Evolutionary conservation across 2,888 invertebrate species (phyloP).

Genomic region (Heliconius aoede): DNA sequence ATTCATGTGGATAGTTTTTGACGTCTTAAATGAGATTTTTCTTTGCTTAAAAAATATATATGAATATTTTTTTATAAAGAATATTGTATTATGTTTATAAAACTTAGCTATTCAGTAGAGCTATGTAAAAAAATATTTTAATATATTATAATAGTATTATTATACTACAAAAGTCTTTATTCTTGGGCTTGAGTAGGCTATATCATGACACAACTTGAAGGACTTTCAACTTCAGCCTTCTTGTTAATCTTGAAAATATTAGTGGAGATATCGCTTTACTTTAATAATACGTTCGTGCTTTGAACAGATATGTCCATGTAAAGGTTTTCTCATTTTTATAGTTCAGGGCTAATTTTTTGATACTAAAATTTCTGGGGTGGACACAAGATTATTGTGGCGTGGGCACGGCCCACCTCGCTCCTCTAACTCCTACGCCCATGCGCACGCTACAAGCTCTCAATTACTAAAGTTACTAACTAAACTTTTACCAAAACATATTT

Average conservation of each 20-base stretch:
- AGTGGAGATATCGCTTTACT: background rate
- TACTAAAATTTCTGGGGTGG: no score
- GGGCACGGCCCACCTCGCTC: no score
- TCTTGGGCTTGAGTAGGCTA: background rate
- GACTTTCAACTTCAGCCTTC: background rate
- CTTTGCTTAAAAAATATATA: background rate
- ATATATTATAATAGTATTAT: background rate
- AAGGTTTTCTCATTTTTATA: no score
- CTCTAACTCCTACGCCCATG: no score
- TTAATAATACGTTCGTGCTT: background rate
- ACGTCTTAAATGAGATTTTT: no score
- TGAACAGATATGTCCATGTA: no score
- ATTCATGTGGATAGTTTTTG: no score
- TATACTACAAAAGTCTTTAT: background rate
- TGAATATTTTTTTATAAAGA: background rate
- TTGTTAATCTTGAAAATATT: background rate
- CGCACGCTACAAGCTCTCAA: background rate
- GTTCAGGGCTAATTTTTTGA: no score
- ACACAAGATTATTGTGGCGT: no score
- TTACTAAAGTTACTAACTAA: background rate
- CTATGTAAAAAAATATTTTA: background rate
- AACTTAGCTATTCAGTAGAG: background rate
- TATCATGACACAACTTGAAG: conserved; percentile 15
- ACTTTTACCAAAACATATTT: conserved; percentile 8
- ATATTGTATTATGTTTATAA: background rate